Base-by-base conservation (phyloP, 2,113 vertebrate species). In the Myiozetetes cayanensis region DNA sequence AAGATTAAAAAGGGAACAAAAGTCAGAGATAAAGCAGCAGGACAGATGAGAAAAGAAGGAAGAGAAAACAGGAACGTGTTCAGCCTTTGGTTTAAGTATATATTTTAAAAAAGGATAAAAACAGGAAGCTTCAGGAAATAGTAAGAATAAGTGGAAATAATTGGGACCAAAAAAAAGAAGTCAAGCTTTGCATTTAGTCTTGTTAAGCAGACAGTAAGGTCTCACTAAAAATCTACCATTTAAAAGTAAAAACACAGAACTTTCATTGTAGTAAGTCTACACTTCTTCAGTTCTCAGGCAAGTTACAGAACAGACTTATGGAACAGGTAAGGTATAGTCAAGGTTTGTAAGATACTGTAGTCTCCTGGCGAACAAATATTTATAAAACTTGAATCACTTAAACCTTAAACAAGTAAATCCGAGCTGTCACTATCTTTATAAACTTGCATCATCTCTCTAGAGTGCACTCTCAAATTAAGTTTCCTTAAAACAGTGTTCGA, bases 1-100 rank as follows among this genome's bases (percentile, higher is more conserved):
- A 47, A 25, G 8, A 76, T 33, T 33, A 83, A 50, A 75, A 71
- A 2, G 19, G 17, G 53, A 87, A 20, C 55, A 85, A 90, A 50
- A 94, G 70, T 70, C 52, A 89, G 35, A 93, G 35, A 85, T 78
- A 94, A 77, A 87, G 52, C 52, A 81, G 55, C 2, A 90, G 9
- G 3, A 6, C 21, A 75, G 44, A 81, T 61, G 18, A 84, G 23
- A 80, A 82, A 91, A 89, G 37, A 53, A 95, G 88, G 72, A 90
- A 93, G 39, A 70, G 20, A 88, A 96, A 96, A 84, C 20, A 75
- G 90, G 86, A 95, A 96, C 35, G 37, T 3, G 3, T 31, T 90
- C 47, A 56, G 68, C 15, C 30, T 74, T 75, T 49, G 21, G 33
- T 53, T 90, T 79, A 82, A 87, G 47, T 12, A 53, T 8, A 12